These are phyloP conservation scores for Sturnira hondurensis DNA, from an alignment of 2,113 vertebrate genomes.

Conservation along the genomic window DNA sequence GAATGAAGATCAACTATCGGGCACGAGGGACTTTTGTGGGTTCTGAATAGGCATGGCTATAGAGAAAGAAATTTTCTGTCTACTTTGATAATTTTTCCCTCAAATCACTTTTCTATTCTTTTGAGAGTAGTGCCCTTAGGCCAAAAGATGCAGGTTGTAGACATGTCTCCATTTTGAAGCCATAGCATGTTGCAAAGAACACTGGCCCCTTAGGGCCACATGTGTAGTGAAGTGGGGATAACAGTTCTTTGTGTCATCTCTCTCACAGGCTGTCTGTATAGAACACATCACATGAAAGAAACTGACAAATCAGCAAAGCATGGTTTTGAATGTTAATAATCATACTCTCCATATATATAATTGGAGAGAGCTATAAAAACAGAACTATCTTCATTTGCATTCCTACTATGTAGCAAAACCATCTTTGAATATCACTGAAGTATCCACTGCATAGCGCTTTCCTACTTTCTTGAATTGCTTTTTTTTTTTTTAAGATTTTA, in stretches of 20 bases:
- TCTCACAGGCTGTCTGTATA: not conserved
- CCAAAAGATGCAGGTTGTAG: not conserved
- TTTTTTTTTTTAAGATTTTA: too few relatives aligned
- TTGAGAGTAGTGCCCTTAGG: not conserved
- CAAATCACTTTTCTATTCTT: not conserved
- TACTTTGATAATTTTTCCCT: not conserved
- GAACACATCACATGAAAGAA: not conserved
- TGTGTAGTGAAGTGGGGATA: not conserved
- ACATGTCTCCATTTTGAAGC: not conserved
- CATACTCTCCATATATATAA: not conserved
- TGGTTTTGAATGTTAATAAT: not conserved
- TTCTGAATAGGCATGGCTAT: not conserved
- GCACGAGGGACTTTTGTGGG: not conserved
- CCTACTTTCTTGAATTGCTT: not conserved
- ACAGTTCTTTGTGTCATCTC: not conserved
- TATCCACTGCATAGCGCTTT: not conserved
- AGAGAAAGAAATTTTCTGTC: not conserved
- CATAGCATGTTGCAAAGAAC: not conserved
- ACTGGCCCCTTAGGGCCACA: fast-evolving
- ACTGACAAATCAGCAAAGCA: not conserved
- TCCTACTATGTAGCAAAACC: not conserved
- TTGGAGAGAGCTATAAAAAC: not conserved
- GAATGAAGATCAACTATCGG: conserved; percentile 22
- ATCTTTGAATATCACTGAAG: not conserved
- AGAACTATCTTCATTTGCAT: not conserved